phyloP scores from a whole-genome alignment of 2,888 invertebrate genomes.

The Crioceris asparagi region DNA sequence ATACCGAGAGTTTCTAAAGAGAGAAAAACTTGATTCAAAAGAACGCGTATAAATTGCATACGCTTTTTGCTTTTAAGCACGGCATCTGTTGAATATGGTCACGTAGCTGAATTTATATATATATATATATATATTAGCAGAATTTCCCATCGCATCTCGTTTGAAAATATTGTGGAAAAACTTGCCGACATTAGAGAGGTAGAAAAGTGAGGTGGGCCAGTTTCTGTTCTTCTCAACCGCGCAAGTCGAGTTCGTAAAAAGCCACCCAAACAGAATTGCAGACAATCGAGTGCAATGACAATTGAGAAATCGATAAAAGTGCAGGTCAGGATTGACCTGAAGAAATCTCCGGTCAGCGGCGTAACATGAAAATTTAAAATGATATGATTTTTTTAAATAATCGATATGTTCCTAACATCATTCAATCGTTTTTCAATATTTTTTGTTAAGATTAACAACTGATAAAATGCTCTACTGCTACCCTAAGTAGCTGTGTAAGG shows the following conservation, averaged over 20 bases:
- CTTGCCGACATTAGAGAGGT: no score
- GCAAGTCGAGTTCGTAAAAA: slow-evolving; percentile 21
- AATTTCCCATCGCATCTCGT: neutral
- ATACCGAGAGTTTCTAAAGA: slow-evolving; percentile 15
- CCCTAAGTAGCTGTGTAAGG: no score
- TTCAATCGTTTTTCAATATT: no score
- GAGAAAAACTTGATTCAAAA: slow-evolving; percentile 17
- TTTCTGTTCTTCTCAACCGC: slow-evolving; percentile 18
- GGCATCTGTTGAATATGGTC: slow-evolving; percentile 12
- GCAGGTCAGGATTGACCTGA: slow-evolving; percentile 28
- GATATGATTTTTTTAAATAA: no score
- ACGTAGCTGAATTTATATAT: neutral
- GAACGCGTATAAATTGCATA: slow-evolving; percentile 8
- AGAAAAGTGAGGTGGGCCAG: no score
- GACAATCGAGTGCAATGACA: slow-evolving; percentile 24
- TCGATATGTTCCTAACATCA: no score
- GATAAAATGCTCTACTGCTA: no score
- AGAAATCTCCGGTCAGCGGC: slow-evolving; percentile 4
- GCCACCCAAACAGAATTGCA: slow-evolving; percentile 24
- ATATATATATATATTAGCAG: neutral
- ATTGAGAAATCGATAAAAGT: slow-evolving; percentile 30
- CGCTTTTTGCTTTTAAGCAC: no score
- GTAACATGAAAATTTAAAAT: no score
- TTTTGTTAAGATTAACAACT: no score
- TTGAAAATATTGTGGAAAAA: no score